Evolutionary conservation across 1,140 invertebrate genomes (phyloP).

Genomic region (Aphidius ervi): DNA sequence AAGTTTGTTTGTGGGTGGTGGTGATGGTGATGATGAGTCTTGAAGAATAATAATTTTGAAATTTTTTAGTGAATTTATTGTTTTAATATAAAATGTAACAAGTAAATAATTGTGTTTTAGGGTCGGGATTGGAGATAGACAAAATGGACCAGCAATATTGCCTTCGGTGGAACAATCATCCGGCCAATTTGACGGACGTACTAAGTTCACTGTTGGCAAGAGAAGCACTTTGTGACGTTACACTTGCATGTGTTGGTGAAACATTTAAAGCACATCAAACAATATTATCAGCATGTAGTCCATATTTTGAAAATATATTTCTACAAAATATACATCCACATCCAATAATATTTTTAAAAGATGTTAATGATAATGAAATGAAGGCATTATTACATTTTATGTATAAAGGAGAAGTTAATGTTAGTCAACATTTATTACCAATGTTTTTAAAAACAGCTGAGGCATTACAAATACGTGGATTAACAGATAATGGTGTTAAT

Average conservation of each 20-base stretch:
- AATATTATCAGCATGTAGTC: constrained; percentile 88
- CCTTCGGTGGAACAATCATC: constrained; percentile 92
- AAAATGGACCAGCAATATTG: constrained; percentile 92
- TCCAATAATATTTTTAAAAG: constrained; percentile 87
- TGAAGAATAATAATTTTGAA: background rate
- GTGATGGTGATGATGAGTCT: background rate
- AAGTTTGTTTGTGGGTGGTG: background rate
- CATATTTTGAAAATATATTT: constrained; percentile 92
- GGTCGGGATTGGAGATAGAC: constrained; percentile 51
- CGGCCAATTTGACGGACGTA: constrained; percentile 82
- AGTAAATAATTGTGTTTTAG: constrained; percentile 36
- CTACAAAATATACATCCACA: constrained; percentile 86
- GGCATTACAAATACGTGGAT: constrained; percentile 83
- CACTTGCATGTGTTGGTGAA: constrained; percentile 86
- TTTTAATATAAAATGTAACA: constrained; percentile 17
- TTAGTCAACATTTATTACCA: constrained; percentile 79
- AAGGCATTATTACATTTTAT: constrained; percentile 84
- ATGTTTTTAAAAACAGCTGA: constrained; percentile 89
- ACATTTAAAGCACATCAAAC: constrained; percentile 91
- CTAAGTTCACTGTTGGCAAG: constrained; percentile 78
- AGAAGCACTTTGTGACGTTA: constrained; percentile 87
- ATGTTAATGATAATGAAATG: constrained; percentile 83
- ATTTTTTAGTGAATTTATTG: background rate
- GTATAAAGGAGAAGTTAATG: constrained; percentile 88
- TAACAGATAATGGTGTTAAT: constrained; percentile 76